A percentile compares a stretch with the other conserved stretches of the same genome.
Evolutionary conservation across 2,888 invertebrate genomes (phyloP).

Genomic region (Ptilodon capucinus): DNA sequence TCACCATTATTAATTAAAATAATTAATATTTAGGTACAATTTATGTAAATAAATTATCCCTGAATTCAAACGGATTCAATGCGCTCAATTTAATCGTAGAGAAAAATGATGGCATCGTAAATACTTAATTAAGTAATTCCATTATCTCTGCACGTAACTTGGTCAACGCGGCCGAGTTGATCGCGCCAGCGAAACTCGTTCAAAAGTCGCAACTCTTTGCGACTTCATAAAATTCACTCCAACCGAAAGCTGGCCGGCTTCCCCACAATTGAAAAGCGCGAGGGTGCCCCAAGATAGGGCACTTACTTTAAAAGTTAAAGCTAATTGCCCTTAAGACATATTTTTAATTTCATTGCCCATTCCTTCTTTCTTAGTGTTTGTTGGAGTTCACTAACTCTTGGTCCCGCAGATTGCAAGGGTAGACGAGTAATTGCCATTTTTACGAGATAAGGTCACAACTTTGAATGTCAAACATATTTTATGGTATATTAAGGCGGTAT

Average conservation of each 20-base stretch:
- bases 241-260: constrained; percentile 64
- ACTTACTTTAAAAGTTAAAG: constrained; percentile 82
- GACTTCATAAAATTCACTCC: constrained; percentile 79
- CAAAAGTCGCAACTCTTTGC: constrained; percentile 65
- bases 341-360: constrained; percentile 83
- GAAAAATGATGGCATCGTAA: not conserved
- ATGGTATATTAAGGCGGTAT: constrained; percentile 50
- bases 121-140: constrained; percentile 5
- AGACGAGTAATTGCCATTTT: constrained; percentile 76
- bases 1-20: too few relatives aligned
- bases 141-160: constrained; percentile 15
- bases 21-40: too few relatives aligned
- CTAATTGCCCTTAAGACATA: constrained; percentile 84
- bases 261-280: constrained; percentile 81
- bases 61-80: not conserved
- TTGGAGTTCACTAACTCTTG: constrained; percentile 70
- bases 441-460: constrained; percentile 79
- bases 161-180: constrained; percentile 21
- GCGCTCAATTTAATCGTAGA: not conserved
- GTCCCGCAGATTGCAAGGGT: constrained; percentile 66
- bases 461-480: constrained; percentile 78
- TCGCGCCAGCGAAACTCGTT: constrained; percentile 55
- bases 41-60: too few relatives aligned
- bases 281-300: constrained; percentile 75
- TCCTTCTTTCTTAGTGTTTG: constrained; percentile 77